Base-by-base conservation (phyloP, 1,140 invertebrate genomes). In the Glomeris maerens region DNA sequence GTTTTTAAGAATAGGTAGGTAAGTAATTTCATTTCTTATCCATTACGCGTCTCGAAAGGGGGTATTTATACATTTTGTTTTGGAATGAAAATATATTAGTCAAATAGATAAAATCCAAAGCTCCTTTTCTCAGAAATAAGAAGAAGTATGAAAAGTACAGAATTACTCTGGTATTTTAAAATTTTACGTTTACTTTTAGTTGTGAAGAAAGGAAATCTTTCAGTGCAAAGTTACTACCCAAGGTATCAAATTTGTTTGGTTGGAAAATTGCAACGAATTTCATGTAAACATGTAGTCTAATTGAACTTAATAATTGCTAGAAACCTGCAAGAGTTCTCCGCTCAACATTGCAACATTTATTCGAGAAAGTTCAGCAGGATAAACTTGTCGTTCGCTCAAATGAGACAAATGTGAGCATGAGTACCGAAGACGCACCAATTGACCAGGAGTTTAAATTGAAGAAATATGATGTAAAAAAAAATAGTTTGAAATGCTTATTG, bases 121-220 rank as follows among this genome's bases (percentile, higher is more conserved):
- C n/a, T n/a, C n/a, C n/a, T n/a, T n/a, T n/a, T n/a, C n/a, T n/a
- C n/a, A n/a, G n/a, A n/a, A n/a, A n/a, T n/a, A n/a, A n/a, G n/a
- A n/a, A n/a, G n/a, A n/a, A n/a, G n/a, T n/a, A n/a, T n/a, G n/a
- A n/a, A n/a, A n/a, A n/a, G n/a, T n/a, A n/a, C n/a, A n/a, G n/a
- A n/a, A n/a, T n/a, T n/a, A n/a, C n/a, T n/a, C n/a, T 36, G 31
- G 10, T 36, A 36, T 13, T 36, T 17, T 36, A 29, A 31, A 41
- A 29, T 17, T 36, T 44, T 46, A 27, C 48, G 27, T 42, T 64
- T n/a, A n/a, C n/a, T n/a, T 65, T 7, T 60, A 87, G 83, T 47
- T 86, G 87, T 61, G 91, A 95, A 62, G 81, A 89, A 50, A 92
- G 91, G 62, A 78, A 79, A 55, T 74, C 81, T 63, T 74, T 94